Base-by-base conservation (phyloP, 2,797 vertebrate species). In the Parauchenoglanis ngamensis region DNA sequence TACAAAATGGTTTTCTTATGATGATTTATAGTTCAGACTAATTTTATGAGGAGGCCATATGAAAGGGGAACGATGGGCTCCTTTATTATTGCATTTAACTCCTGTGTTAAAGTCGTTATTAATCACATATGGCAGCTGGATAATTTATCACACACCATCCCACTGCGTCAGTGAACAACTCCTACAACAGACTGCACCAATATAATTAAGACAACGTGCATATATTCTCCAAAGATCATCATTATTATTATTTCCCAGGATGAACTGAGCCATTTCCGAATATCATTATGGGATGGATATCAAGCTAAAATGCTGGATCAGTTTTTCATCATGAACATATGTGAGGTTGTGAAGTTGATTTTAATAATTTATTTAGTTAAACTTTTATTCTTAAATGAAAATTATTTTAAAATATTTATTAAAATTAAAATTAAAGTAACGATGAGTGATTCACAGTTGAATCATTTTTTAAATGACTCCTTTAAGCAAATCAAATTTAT, bases 51-150 rank as follows among this genome's bases (percentile, higher is more conserved):
- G 88, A 78, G 82, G 88, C 92, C 70, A 91, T 91, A 93, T 92
- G 93, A 93, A 94, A 89, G 77, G 89, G 94, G 94, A 95, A 92
- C 89, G 92, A 94, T 94, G 91, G 84, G 88, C 91, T 92, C 88
- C 90, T 93, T 95, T 93, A 94, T 93, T 92, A 92, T 92, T 92
- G 86, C 92, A 91, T 94, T 90, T 90, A 94, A 94, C 94, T 94
- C 91, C 92, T 91, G 91, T 90, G 93, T 94, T 93, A 93, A 92
- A 93, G 92, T 87, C 3, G 76, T 89, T 67, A 93, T 95, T 94
- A 91, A 95, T 95, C 94, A 95, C 90, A 91, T 67, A 84, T 91
- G 93, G 92, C 93, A 91, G 89, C 87, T 57, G 57, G 85, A 92
- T 91, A 83, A 91, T 94, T 93, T 89, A 92, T 93, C 92, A 90